phyloP scores from a whole-genome alignment of 1,140 invertebrate genomes.

The Eupeodes corollae region DNA sequence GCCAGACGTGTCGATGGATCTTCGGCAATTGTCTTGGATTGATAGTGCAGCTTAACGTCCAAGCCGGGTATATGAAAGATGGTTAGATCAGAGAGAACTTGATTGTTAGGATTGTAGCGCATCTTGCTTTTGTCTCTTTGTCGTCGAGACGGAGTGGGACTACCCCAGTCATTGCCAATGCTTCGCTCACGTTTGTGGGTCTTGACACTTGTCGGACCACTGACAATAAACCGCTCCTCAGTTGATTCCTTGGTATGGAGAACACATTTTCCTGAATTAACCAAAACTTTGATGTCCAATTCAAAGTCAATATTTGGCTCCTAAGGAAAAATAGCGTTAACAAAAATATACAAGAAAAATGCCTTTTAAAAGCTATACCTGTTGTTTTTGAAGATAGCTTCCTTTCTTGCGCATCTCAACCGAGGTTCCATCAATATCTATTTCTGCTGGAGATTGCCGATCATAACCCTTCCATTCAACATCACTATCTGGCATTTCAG shows the following conservation, averaged over 20 bases:
- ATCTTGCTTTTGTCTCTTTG: slow-evolving; percentile 40
- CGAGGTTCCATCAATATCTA: slow-evolving; percentile 52
- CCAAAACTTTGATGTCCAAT: slow-evolving; percentile 89
- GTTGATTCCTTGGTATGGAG: slow-evolving; percentile 81
- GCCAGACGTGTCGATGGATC: slow-evolving; percentile 24
- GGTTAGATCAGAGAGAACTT: slow-evolving; percentile 64
- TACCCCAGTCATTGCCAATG: slow-evolving; percentile 36
- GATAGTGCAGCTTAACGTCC: slow-evolving; percentile 87
- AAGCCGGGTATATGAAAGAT: slow-evolving; percentile 91
- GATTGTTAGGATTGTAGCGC: slow-evolving; percentile 38
- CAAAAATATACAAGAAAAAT: background rate
- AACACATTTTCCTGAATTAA: slow-evolving; percentile 94
- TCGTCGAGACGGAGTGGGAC: slow-evolving; percentile 40
- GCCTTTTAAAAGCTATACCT: background rate
- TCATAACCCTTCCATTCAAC: slow-evolving; percentile 42
- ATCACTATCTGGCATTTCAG: slow-evolving; percentile 50
- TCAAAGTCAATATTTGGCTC: slow-evolving; percentile 96
- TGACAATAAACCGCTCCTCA: slow-evolving; percentile 54
- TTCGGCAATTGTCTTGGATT: slow-evolving; percentile 66
- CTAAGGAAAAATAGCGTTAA: slow-evolving; percentile 39
- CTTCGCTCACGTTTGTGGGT: slow-evolving; percentile 32
- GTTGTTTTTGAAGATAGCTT: slow-evolving; percentile 20
- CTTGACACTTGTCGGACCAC: slow-evolving; percentile 37
- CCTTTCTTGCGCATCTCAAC: slow-evolving; percentile 51
- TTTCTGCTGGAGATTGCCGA: slow-evolving; percentile 23